Conservation (phyloP, 2,113 vertebrate genomes). For the Callipepla californica region DNA sequence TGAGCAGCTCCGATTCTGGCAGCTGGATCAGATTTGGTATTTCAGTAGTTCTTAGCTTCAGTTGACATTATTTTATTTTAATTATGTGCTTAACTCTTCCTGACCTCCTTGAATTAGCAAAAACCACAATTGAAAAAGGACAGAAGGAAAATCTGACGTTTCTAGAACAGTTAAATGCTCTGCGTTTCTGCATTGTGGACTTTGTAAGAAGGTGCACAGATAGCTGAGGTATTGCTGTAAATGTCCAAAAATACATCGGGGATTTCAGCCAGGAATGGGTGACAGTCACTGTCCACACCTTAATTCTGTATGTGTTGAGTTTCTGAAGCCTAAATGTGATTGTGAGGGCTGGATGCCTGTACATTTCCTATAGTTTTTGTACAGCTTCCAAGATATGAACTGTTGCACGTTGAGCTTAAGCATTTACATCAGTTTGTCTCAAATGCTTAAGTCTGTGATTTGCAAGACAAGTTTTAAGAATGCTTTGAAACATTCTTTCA, state of each 20-base stretch:
- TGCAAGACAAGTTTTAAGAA: not conserved
- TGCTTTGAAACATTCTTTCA: not conserved
- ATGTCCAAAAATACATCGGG: not conserved
- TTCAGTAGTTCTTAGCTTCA: constrained; percentile 25
- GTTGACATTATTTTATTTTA: constrained; percentile 54
- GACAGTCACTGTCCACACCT: not conserved
- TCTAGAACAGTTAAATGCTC: not conserved
- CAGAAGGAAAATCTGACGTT: not conserved
- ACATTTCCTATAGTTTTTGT: not conserved
- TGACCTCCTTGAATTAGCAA: constrained; percentile 13
- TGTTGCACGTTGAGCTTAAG: not conserved
- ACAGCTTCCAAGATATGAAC: not conserved
- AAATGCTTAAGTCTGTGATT: not conserved
- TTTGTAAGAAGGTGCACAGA: not conserved
- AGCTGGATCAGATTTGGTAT: constrained; percentile 32
- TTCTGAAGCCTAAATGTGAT: not conserved
- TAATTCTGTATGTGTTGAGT: not conserved
- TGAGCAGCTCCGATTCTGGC: constrained; percentile 36
- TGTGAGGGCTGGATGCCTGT: not conserved
- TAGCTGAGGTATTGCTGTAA: not conserved
- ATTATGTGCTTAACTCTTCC: constrained; percentile 53
- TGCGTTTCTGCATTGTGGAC: not conserved
- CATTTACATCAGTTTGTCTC: not conserved
- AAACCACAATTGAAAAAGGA: not conserved
- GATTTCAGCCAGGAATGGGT: not conserved